Percentiles rank a stretch among this genome's conserved stretches.
Conservation (phyloP, 2,888 invertebrate species). For the Tetranychus truncatus region DNA sequence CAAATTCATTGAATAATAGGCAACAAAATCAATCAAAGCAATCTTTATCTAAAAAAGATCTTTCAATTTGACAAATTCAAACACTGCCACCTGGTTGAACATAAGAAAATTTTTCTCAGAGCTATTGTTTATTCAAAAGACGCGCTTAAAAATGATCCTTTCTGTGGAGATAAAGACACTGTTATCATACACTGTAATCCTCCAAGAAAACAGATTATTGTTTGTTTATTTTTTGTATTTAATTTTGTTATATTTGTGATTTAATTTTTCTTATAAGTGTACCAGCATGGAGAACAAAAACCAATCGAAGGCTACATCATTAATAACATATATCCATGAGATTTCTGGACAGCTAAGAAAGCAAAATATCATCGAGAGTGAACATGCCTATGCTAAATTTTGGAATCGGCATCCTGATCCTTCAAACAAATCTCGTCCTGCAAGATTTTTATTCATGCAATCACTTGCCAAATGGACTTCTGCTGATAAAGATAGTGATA, state of each 20-base stretch:
- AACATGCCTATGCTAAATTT: conserved; percentile 54
- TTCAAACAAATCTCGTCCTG: conserved; percentile 39
- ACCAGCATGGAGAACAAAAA: neutral
- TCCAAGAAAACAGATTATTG: too few species aligned
- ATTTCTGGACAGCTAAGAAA: conserved; percentile 24
- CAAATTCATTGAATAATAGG: too few species aligned
- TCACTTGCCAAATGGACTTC: conserved; percentile 21
- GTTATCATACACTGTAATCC: too few species aligned
- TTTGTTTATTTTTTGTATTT: too few species aligned
- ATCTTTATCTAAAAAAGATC: too few species aligned
- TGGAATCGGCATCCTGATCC: conserved; percentile 48
- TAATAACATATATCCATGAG: conserved; percentile 21
- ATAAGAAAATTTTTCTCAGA: too few species aligned
- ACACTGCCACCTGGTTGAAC: too few species aligned
- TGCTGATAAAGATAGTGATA: conserved; percentile 15
- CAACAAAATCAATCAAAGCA: too few species aligned
- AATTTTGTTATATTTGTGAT: neutral
- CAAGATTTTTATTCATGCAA: conserved; percentile 33
- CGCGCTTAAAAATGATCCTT: too few species aligned
- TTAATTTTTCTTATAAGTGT: neutral
- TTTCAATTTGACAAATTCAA: too few species aligned
- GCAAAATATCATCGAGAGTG: conserved; percentile 37
- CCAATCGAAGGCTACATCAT: neutral
- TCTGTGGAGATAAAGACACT: too few species aligned
- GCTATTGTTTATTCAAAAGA: too few species aligned